Conservation (phyloP, 2,888 invertebrate species). For the Branchipolynoe longqiensis region DNA sequence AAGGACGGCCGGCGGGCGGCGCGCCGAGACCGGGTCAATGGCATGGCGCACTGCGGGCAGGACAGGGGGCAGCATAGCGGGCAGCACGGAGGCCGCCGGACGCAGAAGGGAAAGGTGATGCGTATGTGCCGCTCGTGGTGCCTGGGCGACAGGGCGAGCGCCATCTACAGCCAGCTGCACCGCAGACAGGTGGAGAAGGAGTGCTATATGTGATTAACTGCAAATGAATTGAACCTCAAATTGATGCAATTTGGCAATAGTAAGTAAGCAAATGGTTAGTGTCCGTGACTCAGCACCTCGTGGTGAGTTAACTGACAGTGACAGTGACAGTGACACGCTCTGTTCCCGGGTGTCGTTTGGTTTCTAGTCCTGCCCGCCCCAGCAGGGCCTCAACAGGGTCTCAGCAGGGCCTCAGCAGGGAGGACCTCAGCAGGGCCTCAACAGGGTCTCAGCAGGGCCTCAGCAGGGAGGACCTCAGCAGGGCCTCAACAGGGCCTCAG, state of each 20-base stretch:
- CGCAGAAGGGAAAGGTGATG: slow-evolving; percentile 43
- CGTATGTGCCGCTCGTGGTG: slow-evolving; percentile 48
- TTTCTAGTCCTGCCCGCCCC: no score
- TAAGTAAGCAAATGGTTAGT: background rate
- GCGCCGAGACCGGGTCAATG: slow-evolving; percentile 17
- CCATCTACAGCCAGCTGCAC: background rate
- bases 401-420: no score
- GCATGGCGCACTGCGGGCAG: background rate
- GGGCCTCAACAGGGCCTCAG: no score
- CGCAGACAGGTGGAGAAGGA: slow-evolving; percentile 32
- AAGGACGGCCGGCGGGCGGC: background rate
- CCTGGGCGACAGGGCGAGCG: slow-evolving; percentile 29
- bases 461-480: no score
- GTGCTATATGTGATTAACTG: slow-evolving; percentile 27
- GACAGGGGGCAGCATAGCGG: slow-evolving; percentile 1
- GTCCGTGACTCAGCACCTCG: no score
- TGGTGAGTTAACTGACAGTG: no score
- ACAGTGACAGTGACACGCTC: no score
- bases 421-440: no score
- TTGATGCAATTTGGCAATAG: background rate
- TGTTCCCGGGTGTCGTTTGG: no score
- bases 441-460: no score
- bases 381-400: no score
- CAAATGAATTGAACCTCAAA: background rate
- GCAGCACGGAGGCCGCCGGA: slow-evolving; percentile 23